Base-by-base conservation (phyloP, 2,888 invertebrate species). In the Dermolepida albohirtum region DNA sequence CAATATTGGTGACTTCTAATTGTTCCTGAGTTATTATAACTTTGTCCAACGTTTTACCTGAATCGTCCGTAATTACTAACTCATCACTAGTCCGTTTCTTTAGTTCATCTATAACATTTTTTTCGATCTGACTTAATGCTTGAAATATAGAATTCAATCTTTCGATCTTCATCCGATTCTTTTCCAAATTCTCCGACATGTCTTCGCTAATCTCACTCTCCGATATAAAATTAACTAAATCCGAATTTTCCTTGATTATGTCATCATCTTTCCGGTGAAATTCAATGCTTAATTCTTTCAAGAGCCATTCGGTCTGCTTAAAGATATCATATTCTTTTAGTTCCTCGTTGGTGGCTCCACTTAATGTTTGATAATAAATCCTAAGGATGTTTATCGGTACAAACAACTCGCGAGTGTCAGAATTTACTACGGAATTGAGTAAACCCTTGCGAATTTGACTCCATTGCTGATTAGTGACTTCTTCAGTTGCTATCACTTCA, bases 361-460 rank as follows among this genome's bases (percentile, higher is more conserved):
- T 81, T 54, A 83, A 72, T 1, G 81, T 81, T 69, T 81, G 78
- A 71, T 82, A 81, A 73, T 83, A 83, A 67, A 82, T 80, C 64
- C 78, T 72, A 41, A 83, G 72, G 66, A 83, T 81, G 69, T 80
- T 81, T 12, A 80, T 64, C 1, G 84, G 82, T 17, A 83, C 78
- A 64, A 75, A 78, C 29, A 83, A 70, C 71, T 81, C 81, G 57
- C 78, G 78, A 39, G 72, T 77, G 66, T 82, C 79, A 4, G 81
- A 80, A 40, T 78, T 73, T 39, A 81, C 68, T n/a, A 84, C 75
- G 1, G 80, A 78, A 70, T 80, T 79, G 8, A 83, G 71, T 34
- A 83, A 73, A 49, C 78, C 80, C 68, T 77, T 80, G 43, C 81
- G 72, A 47, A 83, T 79, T 73, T 81, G 78, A 57, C 77, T 78